Evolutionary conservation across 1,140 invertebrate genomes (phyloP), one percentile per base, ranked within the genome.

Genomic region (Brachionus manjavacas): DNA sequence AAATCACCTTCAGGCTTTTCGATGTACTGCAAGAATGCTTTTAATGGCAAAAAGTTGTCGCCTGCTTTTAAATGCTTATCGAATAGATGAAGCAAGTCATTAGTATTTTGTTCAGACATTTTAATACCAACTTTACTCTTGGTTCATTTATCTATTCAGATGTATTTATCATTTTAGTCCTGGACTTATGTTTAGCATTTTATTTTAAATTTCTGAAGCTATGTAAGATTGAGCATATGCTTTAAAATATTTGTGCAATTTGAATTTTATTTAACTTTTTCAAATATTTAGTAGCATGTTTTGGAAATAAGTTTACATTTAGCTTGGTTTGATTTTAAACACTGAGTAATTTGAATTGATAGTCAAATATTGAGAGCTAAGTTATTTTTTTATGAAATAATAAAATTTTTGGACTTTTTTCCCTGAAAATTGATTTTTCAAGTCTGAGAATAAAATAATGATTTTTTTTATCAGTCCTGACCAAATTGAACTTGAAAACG

Each of bases 141-240:
- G 25, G 23, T 14, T 68, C 9, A 68, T 14, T 68, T 68, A 31
- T 68, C 31, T 68, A 68, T 31, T 39, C 31, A 68, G 11, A 68
- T 35, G 35, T 68, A 68, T 31, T 68, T 68, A 68, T 68, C 66
- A 68, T 68, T 68, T 72, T 72, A 72, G 20, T 72, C 68, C 68
- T 41, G 68, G 68, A 72, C 35, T 72, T 41, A n/a, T 68, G n/a
- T 60, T 60, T 60, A 9, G 16, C 52, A 60, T 60, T 60, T 60
- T 60, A 60, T 20, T 60, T 60, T 23, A 31, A 39, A 35, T 4
- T 23, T 35, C 39, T 68, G 11, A n/a, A n/a, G 25, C 31, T 68
- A 14, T 68, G 12, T 6, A 12, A 68, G 25, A 31, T 68, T 31
- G n/a, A 31, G 3, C 31, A 68, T n/a, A 68, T 39, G 31, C 8